phyloP scores from a whole-genome alignment of 2,797 vertebrate genomes.

The Melanotaenia trifasciata region DNA sequence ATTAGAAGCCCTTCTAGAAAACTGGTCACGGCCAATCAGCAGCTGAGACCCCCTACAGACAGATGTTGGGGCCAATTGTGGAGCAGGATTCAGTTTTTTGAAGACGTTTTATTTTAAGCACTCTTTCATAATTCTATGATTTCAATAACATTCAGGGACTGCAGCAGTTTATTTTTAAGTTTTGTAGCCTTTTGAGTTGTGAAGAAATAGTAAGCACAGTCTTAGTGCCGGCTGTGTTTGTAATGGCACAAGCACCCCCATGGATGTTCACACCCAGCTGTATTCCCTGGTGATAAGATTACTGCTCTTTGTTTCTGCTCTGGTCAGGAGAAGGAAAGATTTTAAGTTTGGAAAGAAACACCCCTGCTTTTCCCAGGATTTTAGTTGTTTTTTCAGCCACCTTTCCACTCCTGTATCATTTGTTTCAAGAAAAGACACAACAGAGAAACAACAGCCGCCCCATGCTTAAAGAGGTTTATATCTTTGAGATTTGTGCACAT shows the following conservation, averaged over 20 bases:
- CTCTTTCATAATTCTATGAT: slow-evolving; percentile 52
- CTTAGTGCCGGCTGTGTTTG: slow-evolving; percentile 19
- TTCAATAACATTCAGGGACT: slow-evolving; percentile 44
- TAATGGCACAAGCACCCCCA: slow-evolving; percentile 19
- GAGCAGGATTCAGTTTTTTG: slow-evolving; percentile 37
- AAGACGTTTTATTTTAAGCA: slow-evolving; percentile 38
- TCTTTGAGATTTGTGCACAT: background rate
- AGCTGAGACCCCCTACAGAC: slow-evolving; percentile 74
- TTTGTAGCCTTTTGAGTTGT: slow-evolving; percentile 25
- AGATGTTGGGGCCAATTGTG: slow-evolving; percentile 76
- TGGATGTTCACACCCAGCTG: slow-evolving; percentile 21
- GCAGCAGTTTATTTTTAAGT: slow-evolving; percentile 28
- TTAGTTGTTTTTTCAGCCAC: slow-evolving; percentile 21
- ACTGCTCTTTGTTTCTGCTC: slow-evolving; percentile 30
- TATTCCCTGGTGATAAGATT: slow-evolving; percentile 59
- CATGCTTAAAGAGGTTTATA: background rate
- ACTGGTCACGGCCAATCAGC: slow-evolving; percentile 82
- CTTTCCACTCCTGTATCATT: slow-evolving; percentile 7
- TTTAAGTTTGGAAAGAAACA: slow-evolving; percentile 37
- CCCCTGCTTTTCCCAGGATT: slow-evolving; percentile 66
- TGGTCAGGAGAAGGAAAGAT: slow-evolving; percentile 30
- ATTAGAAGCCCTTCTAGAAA: slow-evolving; percentile 80
- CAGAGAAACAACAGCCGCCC: background rate
- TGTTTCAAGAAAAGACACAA: slow-evolving; percentile 19
- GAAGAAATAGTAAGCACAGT: slow-evolving; percentile 24